These are phyloP conservation scores for Nymphalis c-album DNA, from an alignment of 2,888 invertebrate species.

Conservation along the genomic window DNA sequence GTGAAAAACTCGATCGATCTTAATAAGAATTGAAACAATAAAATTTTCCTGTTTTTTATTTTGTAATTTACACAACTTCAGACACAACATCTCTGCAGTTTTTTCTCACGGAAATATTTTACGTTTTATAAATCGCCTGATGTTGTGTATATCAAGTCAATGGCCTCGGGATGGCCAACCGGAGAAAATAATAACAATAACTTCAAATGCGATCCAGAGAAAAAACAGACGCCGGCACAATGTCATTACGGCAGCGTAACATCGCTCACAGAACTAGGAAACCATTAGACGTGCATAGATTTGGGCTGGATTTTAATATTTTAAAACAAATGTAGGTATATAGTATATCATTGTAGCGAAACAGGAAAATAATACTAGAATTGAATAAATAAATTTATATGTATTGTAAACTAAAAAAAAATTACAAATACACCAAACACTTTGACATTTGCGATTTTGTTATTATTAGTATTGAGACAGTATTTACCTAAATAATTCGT, in stretches of 20 bases:
- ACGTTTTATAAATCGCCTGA: constrained; percentile 17
- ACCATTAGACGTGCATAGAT: constrained; percentile 43
- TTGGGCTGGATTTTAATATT: neutral
- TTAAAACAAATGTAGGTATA: neutral
- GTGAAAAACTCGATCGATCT: too few species aligned
- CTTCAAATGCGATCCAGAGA: constrained; percentile 73
- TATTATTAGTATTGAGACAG: too few species aligned
- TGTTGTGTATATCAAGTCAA: constrained; percentile 46
- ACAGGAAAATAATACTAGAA: too few species aligned
- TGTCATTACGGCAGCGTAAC: constrained; percentile 74
- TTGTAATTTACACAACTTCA: neutral
- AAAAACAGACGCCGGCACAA: constrained; percentile 72
- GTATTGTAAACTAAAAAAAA: too few species aligned
- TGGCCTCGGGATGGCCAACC: constrained; percentile 61
- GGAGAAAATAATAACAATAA: constrained; percentile 79
- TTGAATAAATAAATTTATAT: too few species aligned
- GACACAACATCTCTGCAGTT: neutral
- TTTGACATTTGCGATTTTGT: too few species aligned
- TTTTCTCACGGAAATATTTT: constrained; percentile 8
- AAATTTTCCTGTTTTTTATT: neutral
- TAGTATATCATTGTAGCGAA: too few species aligned
- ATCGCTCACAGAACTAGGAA: constrained; percentile 59
- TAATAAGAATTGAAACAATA: neutral
- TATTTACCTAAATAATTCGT: too few species aligned
- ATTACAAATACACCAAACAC: too few species aligned